A percentile compares a stretch with the other conserved stretches of the same genome.
Conservation (phyloP, 2,888 invertebrate genomes). For the Diplazon laetatorius region DNA sequence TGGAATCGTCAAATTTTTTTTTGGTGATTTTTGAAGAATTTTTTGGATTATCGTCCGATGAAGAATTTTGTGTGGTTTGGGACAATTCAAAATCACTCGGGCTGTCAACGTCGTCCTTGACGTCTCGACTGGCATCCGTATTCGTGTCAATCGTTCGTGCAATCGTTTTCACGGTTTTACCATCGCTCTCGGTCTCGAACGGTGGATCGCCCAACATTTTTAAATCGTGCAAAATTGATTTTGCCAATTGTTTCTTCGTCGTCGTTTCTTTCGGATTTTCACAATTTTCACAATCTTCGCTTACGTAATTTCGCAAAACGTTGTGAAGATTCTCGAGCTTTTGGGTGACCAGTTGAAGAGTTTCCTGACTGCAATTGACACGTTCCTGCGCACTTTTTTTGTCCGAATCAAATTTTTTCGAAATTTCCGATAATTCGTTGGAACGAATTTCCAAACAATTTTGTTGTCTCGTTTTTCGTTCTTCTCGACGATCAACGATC, state of each 20-base stretch:
- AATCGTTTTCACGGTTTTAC: constrained; percentile 15
- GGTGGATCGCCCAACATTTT: constrained; percentile 52
- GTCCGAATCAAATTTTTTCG: background rate
- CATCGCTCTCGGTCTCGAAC: constrained; percentile 56
- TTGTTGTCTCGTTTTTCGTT: background rate
- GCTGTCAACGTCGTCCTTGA: constrained; percentile 21
- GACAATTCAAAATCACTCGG: constrained; percentile 60
- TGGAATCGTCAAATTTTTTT: background rate
- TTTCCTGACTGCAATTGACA: constrained; percentile 50
- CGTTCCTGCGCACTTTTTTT: constrained; percentile 45
- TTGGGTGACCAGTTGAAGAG: constrained; percentile 69
- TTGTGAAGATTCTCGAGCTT: constrained; percentile 73
- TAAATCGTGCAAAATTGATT: constrained; percentile 53
- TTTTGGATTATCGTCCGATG: constrained; percentile 28
- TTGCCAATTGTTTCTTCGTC: constrained; percentile 52
- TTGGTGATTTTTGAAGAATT: constrained; percentile 11
- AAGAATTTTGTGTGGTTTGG: constrained; percentile 45
- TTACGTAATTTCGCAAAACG: constrained; percentile 67
- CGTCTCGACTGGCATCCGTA: constrained; percentile 26
- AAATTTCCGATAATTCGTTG: background rate
- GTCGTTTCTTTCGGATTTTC: background rate
- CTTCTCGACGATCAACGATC: background rate
- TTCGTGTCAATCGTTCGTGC: constrained; percentile 10
- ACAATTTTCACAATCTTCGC: background rate
- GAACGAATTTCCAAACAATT: background rate